Evolutionary conservation across 2,888 invertebrate genomes (phyloP).

Genomic region (Lucinisca nassula): DNA sequence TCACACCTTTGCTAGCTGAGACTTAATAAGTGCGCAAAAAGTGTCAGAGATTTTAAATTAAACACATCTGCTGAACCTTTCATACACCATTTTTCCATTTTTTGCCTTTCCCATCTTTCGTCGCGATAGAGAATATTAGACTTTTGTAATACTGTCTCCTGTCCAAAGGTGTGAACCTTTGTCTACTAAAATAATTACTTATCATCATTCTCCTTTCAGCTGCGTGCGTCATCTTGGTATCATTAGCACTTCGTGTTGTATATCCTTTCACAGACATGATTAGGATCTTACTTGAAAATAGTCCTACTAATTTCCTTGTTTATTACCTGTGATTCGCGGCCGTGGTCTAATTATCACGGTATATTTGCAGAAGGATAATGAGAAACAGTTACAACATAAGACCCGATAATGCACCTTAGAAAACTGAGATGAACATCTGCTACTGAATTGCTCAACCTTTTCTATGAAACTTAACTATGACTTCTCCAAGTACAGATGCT

Average conservation of each 20-base stretch:
- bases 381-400: too few relatives aligned
- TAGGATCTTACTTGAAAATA: constrained; percentile 5
- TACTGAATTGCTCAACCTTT: too few relatives aligned
- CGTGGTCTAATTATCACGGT: background rate
- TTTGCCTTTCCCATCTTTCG: background rate
- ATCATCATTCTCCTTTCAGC: background rate
- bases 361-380: too few relatives aligned
- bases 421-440: too few relatives aligned
- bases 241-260: background rate
- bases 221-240: background rate
- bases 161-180: background rate
- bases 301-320: background rate
- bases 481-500: too few relatives aligned
- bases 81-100: background rate
- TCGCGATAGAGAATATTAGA: background rate
- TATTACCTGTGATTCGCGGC: background rate
- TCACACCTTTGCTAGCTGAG: too few relatives aligned
- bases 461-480: too few relatives aligned
- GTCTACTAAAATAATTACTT: background rate
- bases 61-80: background rate
- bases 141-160: too few relatives aligned
- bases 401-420: too few relatives aligned
- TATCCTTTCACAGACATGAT: background rate
- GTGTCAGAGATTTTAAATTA: background rate
- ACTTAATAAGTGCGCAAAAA: background rate